Conservation (phyloP, 2,113 vertebrate genomes). For the Phainopepla nitens region DNA sequence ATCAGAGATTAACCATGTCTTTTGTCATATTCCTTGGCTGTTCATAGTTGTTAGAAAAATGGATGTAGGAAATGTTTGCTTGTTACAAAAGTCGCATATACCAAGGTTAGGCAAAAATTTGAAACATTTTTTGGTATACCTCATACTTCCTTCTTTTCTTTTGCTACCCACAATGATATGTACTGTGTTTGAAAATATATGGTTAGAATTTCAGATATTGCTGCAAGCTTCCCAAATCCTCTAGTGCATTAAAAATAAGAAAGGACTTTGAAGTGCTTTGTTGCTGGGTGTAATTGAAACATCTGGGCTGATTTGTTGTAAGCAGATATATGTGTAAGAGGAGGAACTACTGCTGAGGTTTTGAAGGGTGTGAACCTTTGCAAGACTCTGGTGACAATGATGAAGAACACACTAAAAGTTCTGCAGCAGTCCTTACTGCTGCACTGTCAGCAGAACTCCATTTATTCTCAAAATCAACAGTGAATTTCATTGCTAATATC, state of each 20-base stretch:
- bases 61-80: not conserved
- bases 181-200: not conserved
- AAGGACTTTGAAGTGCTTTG: not conserved
- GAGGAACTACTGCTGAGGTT: not conserved
- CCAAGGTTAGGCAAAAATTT: not conserved
- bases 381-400: not conserved
- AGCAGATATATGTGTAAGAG: not conserved
- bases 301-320: not conserved
- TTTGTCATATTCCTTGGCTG: not conserved
- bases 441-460: not conserved
- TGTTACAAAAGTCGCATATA: not conserved
- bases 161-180: not conserved
- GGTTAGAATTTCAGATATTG: not conserved
- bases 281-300: not conserved
- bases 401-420: not conserved
- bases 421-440: not conserved
- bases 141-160: not conserved
- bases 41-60: not conserved
- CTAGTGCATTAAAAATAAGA: not conserved
- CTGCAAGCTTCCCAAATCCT: not conserved
- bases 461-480: not conserved
- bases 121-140: not conserved
- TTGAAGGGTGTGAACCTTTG: not conserved
- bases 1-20: fast-evolving
- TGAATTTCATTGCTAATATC: not conserved